Evolutionary conservation across 2,113 vertebrate species (phyloP), one percentile per base, ranked within the genome.

Genomic region (Semicossyphus pulcher): DNA sequence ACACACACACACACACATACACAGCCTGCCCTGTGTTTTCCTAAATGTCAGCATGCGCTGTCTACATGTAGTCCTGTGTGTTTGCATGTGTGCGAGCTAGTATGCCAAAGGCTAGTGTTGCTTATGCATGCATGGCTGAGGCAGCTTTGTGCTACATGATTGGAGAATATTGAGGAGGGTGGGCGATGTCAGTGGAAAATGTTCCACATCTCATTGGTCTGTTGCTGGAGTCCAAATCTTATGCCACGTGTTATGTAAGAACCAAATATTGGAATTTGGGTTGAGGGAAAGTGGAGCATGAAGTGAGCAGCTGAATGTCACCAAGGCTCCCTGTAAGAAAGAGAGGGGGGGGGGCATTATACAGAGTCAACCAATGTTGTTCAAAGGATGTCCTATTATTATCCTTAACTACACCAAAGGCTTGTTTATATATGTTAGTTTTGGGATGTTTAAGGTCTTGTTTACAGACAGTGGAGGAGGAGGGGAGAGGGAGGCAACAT

Each of bases 221-320:
- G 81, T 60, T 64, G 47, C 60, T 54, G 51, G 78, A 69, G 67
- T 63, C 84, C 57, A 75, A 84, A 81, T 78, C 57, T 76, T 85
- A 34, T 78, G 36, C 59, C 72, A 8, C 16, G 28, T 61, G 67
- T 91, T 84, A 83, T 54, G 59, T 81, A 86, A 91, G 68, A 26
- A 3, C 41, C 31, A 84, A 67, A 85, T 66, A 68, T 31, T 64
- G 56, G 62, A 80, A 86, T 86, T 77, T 83, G 65, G 72, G 83
- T 85, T 86, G 80, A 86, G 56, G 70, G 71, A 89, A 89, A 89
- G 65, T 87, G 70, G 88, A 86, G 84, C 85, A 84, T 84, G 69
- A 89, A 87, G 86, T 69, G 65, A 87, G 75, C 76, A 78, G 83
- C 79, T 81, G 87, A 86, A 89, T 78, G 68, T 84, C 79, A 85